These are phyloP conservation scores for Illadopsis cleaveri DNA, from an alignment of 2,113 vertebrate species.

Conservation along the genomic window DNA sequence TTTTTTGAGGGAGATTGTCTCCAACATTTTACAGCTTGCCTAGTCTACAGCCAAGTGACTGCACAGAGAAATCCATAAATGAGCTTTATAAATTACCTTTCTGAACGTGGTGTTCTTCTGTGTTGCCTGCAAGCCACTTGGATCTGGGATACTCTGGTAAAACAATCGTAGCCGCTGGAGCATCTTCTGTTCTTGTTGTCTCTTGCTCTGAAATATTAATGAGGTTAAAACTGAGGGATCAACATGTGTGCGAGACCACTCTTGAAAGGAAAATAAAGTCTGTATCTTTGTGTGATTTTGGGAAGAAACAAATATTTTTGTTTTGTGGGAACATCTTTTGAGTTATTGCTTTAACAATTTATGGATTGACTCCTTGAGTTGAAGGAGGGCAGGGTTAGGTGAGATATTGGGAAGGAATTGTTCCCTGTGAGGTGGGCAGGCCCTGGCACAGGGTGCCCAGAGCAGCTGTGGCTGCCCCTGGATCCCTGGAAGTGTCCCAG, in stretches of 20 bases:
- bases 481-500: rapidly evolving
- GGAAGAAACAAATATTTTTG: neutral
- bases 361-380: neutral
- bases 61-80: neutral
- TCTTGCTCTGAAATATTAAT: neutral
- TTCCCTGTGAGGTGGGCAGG: rapidly evolving
- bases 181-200: neutral
- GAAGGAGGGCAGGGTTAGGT: rapidly evolving
- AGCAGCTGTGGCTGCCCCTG: neutral
- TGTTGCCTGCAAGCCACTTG: neutral
- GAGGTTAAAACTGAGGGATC: neutral
- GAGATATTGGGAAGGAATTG: neutral
- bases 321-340: neutral
- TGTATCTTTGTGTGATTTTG: neutral
- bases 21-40: neutral
- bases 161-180: neutral
- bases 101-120: neutral
- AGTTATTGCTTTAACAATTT: neutral
- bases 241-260: neutral
- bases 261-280: neutral
- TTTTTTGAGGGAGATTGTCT: neutral
- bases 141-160: neutral
- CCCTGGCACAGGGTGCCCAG: neutral
- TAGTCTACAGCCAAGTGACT: neutral
- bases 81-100: slow-evolving; percentile 39